phyloP scores from a whole-genome alignment of 2,797 vertebrate species.

The Phylloscopus collybita region DNA sequence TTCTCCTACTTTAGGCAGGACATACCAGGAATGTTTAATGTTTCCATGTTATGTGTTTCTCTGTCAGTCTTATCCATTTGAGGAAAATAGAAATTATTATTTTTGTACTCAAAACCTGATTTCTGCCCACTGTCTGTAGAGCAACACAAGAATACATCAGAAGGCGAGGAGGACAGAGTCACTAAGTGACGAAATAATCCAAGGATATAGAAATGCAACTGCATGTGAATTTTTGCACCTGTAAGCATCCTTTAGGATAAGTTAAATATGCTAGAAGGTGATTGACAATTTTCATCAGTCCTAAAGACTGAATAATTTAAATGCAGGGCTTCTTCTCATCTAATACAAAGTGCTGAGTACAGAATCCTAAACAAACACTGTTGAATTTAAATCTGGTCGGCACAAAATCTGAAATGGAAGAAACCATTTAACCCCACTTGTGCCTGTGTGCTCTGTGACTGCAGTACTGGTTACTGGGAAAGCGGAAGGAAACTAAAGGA shows the following conservation, averaged over 20 bases:
- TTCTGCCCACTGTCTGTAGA: background rate
- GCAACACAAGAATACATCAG: background rate
- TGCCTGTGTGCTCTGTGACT: background rate
- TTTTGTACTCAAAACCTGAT: background rate
- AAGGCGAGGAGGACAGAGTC: background rate
- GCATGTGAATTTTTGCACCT: slow-evolving; percentile 24
- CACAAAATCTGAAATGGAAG: background rate
- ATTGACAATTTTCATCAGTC: slow-evolving; percentile 61
- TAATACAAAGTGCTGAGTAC: slow-evolving; percentile 53
- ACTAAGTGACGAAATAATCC: background rate
- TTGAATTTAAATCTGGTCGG: slow-evolving; percentile 8
- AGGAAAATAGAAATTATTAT: background rate
- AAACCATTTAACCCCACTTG: background rate
- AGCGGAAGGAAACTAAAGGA: background rate
- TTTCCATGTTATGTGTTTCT: background rate
- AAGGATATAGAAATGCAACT: background rate
- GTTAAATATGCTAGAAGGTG: slow-evolving; percentile 26
- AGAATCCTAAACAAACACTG: slow-evolving; percentile 51
- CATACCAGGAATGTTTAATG: background rate
- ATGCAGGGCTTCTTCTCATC: background rate
- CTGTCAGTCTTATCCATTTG: background rate
- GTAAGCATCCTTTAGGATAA: slow-evolving; percentile 39
- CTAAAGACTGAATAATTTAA: slow-evolving; percentile 48
- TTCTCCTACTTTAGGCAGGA: background rate
- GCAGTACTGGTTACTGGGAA: background rate